Conservation (phyloP, 2,888 invertebrate genomes). For the Andrena flavipes region DNA sequence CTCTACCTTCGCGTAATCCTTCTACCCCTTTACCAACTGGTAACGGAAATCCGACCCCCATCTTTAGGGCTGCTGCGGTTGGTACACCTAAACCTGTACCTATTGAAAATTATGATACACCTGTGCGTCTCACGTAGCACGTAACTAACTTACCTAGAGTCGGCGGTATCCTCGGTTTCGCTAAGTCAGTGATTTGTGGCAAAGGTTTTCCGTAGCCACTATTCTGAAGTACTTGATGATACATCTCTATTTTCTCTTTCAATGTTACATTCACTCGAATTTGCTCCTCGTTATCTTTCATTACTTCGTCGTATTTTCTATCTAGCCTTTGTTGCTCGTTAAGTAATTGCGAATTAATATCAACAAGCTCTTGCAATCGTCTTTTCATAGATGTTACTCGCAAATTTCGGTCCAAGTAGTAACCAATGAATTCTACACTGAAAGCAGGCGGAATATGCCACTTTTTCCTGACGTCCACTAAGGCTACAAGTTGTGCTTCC, state of each 20-base stretch:
- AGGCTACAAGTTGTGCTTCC: conserved; percentile 92
- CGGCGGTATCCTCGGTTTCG: conserved; percentile 79
- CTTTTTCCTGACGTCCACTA: conserved; percentile 95
- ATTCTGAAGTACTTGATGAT: conserved; percentile 79
- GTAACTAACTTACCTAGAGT: conserved; percentile 75
- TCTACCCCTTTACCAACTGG: conserved; percentile 89
- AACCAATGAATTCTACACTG: conserved; percentile 97
- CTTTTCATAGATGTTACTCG: conserved; percentile 92
- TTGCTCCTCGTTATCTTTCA: conserved; percentile 89
- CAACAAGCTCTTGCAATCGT: conserved; percentile 90
- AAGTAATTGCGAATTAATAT: conserved; percentile 90
- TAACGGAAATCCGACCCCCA: conserved; percentile 94
- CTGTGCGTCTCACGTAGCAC: background rate
- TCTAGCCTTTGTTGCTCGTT: conserved; percentile 92
- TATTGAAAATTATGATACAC: conserved; percentile 47
- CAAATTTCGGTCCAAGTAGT: conserved; percentile 95
- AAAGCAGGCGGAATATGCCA: conserved; percentile 98
- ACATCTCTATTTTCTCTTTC: conserved; percentile 86
- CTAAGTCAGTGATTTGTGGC: conserved; percentile 78
- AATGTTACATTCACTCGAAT: conserved; percentile 87
- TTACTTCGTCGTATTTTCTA: conserved; percentile 91
- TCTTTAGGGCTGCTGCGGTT: conserved; percentile 93
- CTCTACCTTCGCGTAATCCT: conserved; percentile 89
- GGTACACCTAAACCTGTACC: conserved; percentile 88
- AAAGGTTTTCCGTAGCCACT: conserved; percentile 81